Percentiles rank a stretch among this genome's conserved stretches.
phyloP scores from a whole-genome alignment of 2,113 vertebrate species.

The Rhineura floridana region DNA sequence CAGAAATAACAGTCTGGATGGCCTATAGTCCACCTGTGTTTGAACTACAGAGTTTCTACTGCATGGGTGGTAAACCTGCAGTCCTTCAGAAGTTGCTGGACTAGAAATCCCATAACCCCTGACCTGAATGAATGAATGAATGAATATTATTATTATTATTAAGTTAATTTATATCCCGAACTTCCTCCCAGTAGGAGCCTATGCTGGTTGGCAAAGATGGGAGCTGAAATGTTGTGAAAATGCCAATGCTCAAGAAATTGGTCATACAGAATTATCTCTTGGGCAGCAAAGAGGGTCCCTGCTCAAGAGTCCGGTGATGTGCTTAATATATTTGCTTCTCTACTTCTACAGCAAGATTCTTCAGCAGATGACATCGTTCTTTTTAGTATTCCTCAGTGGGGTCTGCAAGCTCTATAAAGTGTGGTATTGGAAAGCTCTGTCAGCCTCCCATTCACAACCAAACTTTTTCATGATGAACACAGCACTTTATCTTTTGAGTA shows the following conservation, averaged over 20 bases:
- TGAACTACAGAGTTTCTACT: background rate
- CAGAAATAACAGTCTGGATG: background rate
- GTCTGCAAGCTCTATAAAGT: background rate
- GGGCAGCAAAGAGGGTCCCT: background rate
- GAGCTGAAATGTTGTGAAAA: no score
- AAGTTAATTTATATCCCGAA: no score
- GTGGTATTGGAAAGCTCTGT: background rate
- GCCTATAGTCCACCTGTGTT: background rate
- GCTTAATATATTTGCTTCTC: background rate
- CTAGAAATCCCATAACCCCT: no score
- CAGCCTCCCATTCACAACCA: background rate
- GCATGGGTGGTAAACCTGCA: no score
- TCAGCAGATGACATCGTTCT: background rate
- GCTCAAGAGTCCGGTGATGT: background rate
- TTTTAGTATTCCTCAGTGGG: background rate
- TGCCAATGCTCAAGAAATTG: background rate
- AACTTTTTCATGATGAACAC: background rate
- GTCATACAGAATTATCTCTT: background rate
- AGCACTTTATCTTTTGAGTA: background rate
- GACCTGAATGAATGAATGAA: no score
- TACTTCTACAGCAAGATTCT: background rate
- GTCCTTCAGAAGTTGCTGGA: no score
- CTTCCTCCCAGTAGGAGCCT: no score
- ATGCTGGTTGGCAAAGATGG: no score
- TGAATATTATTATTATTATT: no score